Base-by-base conservation (phyloP, 2,888 invertebrate genomes). In the Cheilosia soror region DNA sequence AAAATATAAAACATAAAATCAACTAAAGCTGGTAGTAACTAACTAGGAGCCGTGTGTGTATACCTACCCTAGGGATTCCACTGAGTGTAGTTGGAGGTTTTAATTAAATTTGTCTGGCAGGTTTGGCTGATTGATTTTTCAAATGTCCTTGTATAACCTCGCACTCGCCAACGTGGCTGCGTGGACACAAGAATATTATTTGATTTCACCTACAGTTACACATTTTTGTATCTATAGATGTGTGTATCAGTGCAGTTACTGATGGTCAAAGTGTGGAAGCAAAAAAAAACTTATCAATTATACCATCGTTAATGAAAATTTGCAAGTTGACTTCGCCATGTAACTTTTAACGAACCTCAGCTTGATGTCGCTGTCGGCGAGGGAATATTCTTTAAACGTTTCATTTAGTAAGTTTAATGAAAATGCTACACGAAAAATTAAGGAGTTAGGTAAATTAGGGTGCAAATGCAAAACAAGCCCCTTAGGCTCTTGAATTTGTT, bases 41-140 rank as follows among this genome's bases (percentile, higher is more conserved):
- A 11, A 37, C 27, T 37, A 63, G 4, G 13, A 42, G 5, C 5
- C 11, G 25, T 27, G 25, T 51, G 15, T 7, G 7, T 15, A n/a
- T n/a, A 47, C 44, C 44, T 15, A 15, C 37, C 37, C 37, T 37
- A 37, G 37, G 37, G 37, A 37, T 37, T 1, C 37, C 11, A 47
- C 15, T 47, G 15, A 29, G 53, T 27, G 79, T 47, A 58, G 84
- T 65, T 80, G 60, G 75, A 75, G 84, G 75, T 80, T 84, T 84
- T 84, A 84, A 84, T 84, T 84, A 80, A 80, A 84, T 84, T 84
- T 84, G 84, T 84, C 79, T 84, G 84, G 79, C 75, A 69, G 65
- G 51, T 79, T 71, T 42, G 65, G 58, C 75, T 80, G 84, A 84
- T 84, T 84, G 79, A 80, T 79, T 84, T 80, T 83, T 78, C 66